A percentile compares a stretch with the other conserved stretches of the same genome.
phyloP scores from a whole-genome alignment of 2,113 vertebrate genomes.

The Nycticryphes semicollaris region DNA sequence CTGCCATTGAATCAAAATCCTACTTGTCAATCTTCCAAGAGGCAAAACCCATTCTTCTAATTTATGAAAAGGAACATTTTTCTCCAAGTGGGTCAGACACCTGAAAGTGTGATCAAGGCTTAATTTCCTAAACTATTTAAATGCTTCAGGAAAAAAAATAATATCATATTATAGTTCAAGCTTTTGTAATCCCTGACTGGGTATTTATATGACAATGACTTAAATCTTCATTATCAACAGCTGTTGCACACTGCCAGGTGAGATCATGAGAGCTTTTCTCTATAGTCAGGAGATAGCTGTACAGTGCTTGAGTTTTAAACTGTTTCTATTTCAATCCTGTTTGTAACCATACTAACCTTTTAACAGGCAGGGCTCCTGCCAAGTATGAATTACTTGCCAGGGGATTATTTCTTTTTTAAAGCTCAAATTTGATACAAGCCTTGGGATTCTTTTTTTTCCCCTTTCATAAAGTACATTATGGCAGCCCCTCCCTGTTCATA shows the following conservation, averaged over 20 bases:
- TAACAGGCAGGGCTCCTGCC: background rate
- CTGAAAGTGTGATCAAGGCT: background rate
- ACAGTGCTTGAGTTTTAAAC: background rate
- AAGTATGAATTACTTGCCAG: background rate
- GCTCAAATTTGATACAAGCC: background rate
- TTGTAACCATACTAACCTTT: background rate
- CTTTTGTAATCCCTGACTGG: background rate
- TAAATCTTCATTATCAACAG: background rate
- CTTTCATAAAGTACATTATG: background rate
- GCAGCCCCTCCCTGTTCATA: background rate
- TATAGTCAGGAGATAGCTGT: background rate
- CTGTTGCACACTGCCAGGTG: background rate
- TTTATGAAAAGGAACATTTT: background rate
- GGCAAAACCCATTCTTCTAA: background rate
- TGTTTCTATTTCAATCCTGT: background rate
- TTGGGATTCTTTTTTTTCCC: background rate
- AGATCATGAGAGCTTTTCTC: background rate
- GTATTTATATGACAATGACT: background rate
- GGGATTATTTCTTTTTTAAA: background rate
- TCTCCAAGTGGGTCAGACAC: background rate
- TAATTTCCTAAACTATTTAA: background rate
- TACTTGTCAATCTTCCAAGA: background rate
- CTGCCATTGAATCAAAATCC: background rate
- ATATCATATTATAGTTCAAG: background rate
- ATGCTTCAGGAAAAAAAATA: background rate